phyloP scores from a whole-genome alignment of 2,888 invertebrate genomes.

The Spialia ferax region DNA sequence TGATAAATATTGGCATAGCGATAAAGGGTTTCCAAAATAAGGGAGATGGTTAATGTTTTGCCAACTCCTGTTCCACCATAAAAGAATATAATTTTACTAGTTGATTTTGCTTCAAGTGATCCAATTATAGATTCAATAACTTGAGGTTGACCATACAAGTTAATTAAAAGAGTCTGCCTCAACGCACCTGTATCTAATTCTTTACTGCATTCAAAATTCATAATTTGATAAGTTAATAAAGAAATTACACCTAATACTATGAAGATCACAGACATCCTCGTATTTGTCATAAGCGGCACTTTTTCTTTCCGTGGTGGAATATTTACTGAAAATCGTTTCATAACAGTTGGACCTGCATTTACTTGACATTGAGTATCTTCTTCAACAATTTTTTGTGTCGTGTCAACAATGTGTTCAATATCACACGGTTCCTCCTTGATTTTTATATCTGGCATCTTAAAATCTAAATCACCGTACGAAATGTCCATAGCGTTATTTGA shows the following conservation, averaged over 20 bases:
- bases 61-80: conserved; percentile 81
- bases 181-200: conserved; percentile 55
- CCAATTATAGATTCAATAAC: conserved; percentile 60
- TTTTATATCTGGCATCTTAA: conserved; percentile 37
- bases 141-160: conserved; percentile 68
- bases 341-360: conserved; percentile 1
- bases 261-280: conserved; percentile 13
- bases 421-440: conserved; percentile 37
- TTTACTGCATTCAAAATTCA: conserved; percentile 62
- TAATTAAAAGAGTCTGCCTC: conserved; percentile 53
- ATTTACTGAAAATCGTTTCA: conserved; percentile 30
- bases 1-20: conserved; percentile 72
- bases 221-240: conserved; percentile 45
- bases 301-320: conserved; percentile 16
- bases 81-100: conserved; percentile 67
- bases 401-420: conserved; percentile 6
- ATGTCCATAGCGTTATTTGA: conserved; percentile 68
- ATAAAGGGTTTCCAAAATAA: conserved; percentile 63
- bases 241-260: conserved; percentile 4
- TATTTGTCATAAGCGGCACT: background rate
- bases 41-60: conserved; percentile 70
- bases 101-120: conserved; percentile 55
- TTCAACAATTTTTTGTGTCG: background rate
- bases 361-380: conserved; percentile 2
- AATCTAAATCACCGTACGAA: conserved; percentile 55